Base-by-base conservation (phyloP, 2,888 invertebrate species). In the Gari tellinella region DNA sequence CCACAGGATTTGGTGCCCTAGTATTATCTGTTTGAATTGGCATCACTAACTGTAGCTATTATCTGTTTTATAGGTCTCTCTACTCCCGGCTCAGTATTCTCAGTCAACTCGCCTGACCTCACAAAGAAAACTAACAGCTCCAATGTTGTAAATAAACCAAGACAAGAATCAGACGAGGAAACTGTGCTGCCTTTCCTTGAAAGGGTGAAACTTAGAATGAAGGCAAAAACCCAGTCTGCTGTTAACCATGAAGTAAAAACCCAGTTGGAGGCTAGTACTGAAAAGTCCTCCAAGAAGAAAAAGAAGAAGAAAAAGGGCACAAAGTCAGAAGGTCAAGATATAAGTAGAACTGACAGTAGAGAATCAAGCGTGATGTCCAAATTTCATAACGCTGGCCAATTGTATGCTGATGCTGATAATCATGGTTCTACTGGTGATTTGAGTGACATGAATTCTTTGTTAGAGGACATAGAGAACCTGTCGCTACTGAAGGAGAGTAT, bases 181-280 rank as follows among this genome's bases (percentile, higher is more conserved):
- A 41, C 40, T 15, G 53, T 60, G 19, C 26, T 81, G 26, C 64
- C 81, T 3, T 57, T 81, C 15, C 66, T 73, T 65, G 65, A 81
- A 37, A 65, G 81, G 37, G 65, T 81, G 4, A 68, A 72, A 38
- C 38, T 79, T 41, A 65, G 75, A 55, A 23, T 75, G 55, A 51
- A 49, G 40, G 37, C 38, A 17, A 49, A 55, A 53, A 25, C 14
- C 26, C 48, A 56, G 41, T 45, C 53, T 12, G 23, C 31, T 8
- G 31, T 46, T 49, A 52, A 31, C 12, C 14, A n/a, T 25, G 41
- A n/a, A 31, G 31, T 31, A 31, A 31, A 31, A 10, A 4, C 10
- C 31, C 4, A 14, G 41, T 37, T 43, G 25, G 51, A 15, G 23
- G 2, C 8, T 15, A 0, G 5, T 49, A 17, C 21, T 19, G 14